Evolutionary conservation across 2,888 invertebrate species (phyloP), one percentile per base, ranked within the genome.

Genomic region (Troides helena): DNA sequence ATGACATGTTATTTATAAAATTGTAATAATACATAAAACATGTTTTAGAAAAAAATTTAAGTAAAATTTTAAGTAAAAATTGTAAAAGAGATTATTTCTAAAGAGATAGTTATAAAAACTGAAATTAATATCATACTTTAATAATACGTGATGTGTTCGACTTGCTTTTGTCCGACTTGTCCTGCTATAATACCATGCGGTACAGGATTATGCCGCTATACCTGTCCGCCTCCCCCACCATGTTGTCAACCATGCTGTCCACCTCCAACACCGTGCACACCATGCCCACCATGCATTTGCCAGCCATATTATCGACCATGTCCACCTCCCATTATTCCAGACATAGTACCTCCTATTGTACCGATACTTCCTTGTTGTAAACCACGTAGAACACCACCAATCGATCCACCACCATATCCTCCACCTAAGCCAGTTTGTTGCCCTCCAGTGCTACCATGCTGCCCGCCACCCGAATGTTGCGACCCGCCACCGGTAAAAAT

Each of bases 361-460:
- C 92, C 92, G 0, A 77, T 87, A 30, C 73, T 92, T 59, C 92
- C 92, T 4, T 73, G 77, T 36, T 90, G 92, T 72, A 87, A 79
- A 68, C 90, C 90, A 2, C 86, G 91, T 1, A 85, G 93, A 43
- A 70, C 73, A 25, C 88, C 88, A 7, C 81, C 85, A 0, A 77
- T 76, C 56, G 88, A 88, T 7, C 86, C 87, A 1, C 81, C 80
- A 5, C 87, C 87, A 0, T 78, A 76, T 14, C 86, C 85, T 1
- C 84, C 86, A 14, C 87, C 89, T 0, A 74, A 74, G 3, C 88
- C 89, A 21, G 87, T 88, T 12, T 90, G 84, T 72, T 89, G 85
- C 65, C 92, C 92, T 2, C 92, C 92, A 53, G 83, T 89, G 8
- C 75, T 90, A 58, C 93, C 93, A 1, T 92, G 92, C 74, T 88